Base-by-base conservation (phyloP, 2,888 invertebrate genomes). In the Electrophaes corylata region DNA sequence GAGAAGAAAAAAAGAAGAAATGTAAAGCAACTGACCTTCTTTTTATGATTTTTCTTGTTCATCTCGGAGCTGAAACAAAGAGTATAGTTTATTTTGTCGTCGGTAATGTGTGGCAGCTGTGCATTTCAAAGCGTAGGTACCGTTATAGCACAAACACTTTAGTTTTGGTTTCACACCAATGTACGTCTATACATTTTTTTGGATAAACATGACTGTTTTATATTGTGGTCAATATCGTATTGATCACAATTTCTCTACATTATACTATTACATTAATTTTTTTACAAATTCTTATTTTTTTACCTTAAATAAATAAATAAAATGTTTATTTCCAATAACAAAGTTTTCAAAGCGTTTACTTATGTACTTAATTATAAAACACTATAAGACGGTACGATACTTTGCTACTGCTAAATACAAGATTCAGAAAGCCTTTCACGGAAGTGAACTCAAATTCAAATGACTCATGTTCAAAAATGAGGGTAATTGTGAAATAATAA, bases 21-120 rank as follows among this genome's bases (percentile, higher is more conserved):
- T 12, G 1, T 18, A 19, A 29, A 53, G 29, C 29, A 35, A 48
- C 45, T 26, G 63, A 91, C 91, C 88, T 91, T 91, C 67, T 91
- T 91, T 75, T 90, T 91, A 52, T 91, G 86, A 16, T 84, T 80
- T 62, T 90, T 91, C 79, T 91, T 91, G 65, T 91, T 84, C 91
- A 91, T 91, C 64, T 67, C 55, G 41, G 44, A 47, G 57, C 48
- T 89, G 88, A 63, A 89, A 88, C 76, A 83, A 78, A 76, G 73
- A 61, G 23, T 10, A 60, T 31, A 33, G 46, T 64, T 62, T 64
- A 67, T 55, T 55, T 57, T 8, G 49, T 3, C 23, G 20, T 33
- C 50, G 60, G 37, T 67, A 65, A 70, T 65, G 64, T 60, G 39
- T 31, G 33, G 57, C 71, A 71, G 69, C 70, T 70, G 69, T 52